Percentiles rank a stretch among this genome's conserved stretches.
phyloP scores from a whole-genome alignment of 1,140 invertebrate species.

The Goniozus legneri region DNA sequence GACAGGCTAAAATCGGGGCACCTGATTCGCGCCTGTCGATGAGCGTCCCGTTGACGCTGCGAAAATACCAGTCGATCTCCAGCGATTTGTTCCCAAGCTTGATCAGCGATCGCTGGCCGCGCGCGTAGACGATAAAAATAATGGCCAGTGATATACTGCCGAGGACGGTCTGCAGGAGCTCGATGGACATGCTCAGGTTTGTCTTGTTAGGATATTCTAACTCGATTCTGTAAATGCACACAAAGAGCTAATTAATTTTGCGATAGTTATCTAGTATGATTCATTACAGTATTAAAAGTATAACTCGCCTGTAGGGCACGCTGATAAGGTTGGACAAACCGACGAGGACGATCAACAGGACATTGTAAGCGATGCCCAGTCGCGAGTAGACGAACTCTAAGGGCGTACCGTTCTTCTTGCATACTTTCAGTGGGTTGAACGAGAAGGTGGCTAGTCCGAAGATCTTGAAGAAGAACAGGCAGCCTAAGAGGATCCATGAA shows the following conservation, averaged over 20 bases:
- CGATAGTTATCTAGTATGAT: no score
- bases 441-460: slow-evolving; percentile 18
- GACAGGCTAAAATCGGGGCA: background rate
- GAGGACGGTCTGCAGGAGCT: slow-evolving; percentile 1
- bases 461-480: slow-evolving; percentile 18
- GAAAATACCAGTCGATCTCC: background rate
- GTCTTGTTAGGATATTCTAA: background rate
- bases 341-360: background rate
- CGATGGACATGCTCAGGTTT: background rate
- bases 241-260: no score
- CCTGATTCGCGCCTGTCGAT: background rate
- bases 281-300: no score
- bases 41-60: background rate
- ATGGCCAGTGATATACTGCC: background rate
- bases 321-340: no score
- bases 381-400: slow-evolving; percentile 6
- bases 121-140: slow-evolving; percentile 7
- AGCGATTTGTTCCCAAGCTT: slow-evolving; percentile 11
- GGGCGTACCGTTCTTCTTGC: no score
- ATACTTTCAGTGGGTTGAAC: no score
- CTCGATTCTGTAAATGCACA: accelerated
- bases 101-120: slow-evolving; percentile 1
- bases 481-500: no score
- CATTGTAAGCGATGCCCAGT: slow-evolving; percentile 14
- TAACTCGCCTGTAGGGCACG: no score